Evolutionary conservation across 2,888 invertebrate genomes (phyloP).

Genomic region (Callyntrura guangdongensis): DNA sequence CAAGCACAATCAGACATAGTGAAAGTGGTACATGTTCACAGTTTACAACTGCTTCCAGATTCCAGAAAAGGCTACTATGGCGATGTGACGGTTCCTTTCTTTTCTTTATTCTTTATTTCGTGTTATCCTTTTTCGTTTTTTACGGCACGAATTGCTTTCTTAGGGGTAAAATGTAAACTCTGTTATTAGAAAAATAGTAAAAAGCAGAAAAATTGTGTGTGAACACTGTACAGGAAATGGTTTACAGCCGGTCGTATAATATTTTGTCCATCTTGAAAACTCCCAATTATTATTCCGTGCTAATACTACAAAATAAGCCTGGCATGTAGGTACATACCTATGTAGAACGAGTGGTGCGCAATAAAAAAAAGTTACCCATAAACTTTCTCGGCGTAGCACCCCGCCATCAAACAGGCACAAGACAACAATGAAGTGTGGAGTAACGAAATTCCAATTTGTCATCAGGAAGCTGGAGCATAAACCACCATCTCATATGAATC

Average conservation of each 20-base stretch:
- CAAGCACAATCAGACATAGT: not conserved
- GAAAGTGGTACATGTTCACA: not conserved
- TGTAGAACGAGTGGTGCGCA: not conserved
- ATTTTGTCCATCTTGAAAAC: not conserved
- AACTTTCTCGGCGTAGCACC: not conserved
- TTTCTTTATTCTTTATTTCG: not conserved
- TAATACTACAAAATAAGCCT: not conserved
- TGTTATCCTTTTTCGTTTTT: not conserved
- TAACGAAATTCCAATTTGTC: constrained; percentile 69
- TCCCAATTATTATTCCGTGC: not conserved
- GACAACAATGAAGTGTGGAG: constrained; percentile 35
- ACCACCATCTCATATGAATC: not conserved
- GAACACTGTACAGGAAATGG: not conserved
- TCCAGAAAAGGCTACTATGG: not conserved
- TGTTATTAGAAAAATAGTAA: not conserved
- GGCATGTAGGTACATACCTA: not conserved
- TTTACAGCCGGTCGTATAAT: not conserved
- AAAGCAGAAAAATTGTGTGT: not conserved
- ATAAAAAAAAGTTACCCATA: not conserved
- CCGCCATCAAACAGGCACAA: not conserved
- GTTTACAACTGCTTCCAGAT: not conserved
- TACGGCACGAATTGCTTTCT: constrained; percentile 12
- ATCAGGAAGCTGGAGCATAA: constrained; percentile 43
- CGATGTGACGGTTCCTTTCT: not conserved
- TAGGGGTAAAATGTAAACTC: not conserved